Conservation (phyloP, 1,140 invertebrate species). For the Heterodera schachtii region DNA sequence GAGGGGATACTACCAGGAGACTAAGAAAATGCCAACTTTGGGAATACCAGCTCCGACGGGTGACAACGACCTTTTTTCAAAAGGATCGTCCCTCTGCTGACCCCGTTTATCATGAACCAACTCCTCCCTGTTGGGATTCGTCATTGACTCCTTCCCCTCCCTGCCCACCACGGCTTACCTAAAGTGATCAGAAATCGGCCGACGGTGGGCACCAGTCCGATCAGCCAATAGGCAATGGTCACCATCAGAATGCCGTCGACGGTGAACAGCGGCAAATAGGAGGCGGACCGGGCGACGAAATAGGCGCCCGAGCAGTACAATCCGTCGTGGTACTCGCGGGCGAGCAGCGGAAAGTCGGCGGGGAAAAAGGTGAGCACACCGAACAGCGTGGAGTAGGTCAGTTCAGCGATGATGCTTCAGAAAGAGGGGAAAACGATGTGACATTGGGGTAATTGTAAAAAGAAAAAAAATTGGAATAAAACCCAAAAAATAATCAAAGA, state of each 20-base stretch:
- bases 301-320: constrained; percentile 55
- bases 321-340: constrained; percentile 65
- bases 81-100: no score
- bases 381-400: constrained; percentile 63
- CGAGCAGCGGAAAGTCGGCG: constrained; percentile 57
- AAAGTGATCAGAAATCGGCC: constrained; percentile 32
- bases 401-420: constrained; percentile 40
- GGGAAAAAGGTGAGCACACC: constrained; percentile 63
- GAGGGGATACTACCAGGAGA: no score
- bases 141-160: no score
- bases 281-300: constrained; percentile 54
- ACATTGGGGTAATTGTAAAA: not conserved
- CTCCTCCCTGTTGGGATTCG: no score
- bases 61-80: no score
- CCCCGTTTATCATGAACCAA: no score
- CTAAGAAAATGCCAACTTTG: no score
- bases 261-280: constrained; percentile 63
- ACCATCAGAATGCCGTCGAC: constrained; percentile 62
- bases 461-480: no score
- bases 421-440: not conserved
- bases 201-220: constrained; percentile 52
- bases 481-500: no score
- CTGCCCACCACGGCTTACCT: constrained; percentile 31
- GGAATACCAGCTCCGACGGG: no score
- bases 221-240: constrained; percentile 58